These are phyloP conservation scores for Oenanthe melanoleuca DNA, from an alignment of 2,113 vertebrate species.

Conservation along the genomic window DNA sequence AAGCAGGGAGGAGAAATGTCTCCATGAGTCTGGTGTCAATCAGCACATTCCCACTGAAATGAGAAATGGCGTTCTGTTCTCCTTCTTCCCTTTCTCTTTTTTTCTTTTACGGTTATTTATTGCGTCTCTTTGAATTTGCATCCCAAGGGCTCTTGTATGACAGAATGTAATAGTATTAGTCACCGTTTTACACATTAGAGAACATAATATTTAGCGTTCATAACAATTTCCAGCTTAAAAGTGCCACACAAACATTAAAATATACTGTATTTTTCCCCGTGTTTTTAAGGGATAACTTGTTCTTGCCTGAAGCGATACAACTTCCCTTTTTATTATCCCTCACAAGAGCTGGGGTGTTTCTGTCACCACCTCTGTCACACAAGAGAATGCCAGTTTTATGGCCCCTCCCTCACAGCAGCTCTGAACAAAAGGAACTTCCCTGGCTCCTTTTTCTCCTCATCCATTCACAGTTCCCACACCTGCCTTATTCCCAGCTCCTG, in stretches of 20 bases:
- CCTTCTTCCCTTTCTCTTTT: not conserved
- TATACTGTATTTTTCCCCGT: not conserved
- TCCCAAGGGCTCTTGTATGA: constrained; percentile 29
- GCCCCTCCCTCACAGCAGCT: not conserved
- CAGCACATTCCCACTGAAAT: not conserved
- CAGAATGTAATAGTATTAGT: constrained; percentile 55
- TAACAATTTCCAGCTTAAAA: constrained; percentile 33
- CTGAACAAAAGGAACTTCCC: not conserved
- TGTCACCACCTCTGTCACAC: not conserved
- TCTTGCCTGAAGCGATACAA: constrained; percentile 8
- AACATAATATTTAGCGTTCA: constrained; percentile 52
- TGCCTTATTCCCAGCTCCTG: not conserved
- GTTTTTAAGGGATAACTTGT: not conserved
- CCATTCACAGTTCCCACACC: not conserved
- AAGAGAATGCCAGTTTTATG: not conserved
- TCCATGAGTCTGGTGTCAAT: not conserved
- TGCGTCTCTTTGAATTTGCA: constrained; percentile 16
- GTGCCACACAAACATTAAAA: constrained; percentile 29
- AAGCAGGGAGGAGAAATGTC: not conserved
- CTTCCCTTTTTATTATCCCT: not conserved
- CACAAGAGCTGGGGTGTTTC: not conserved
- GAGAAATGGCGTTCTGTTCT: not conserved
- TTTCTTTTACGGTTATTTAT: constrained; percentile 13
- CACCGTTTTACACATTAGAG: constrained; percentile 25
- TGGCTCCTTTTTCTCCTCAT: not conserved